Conservation (phyloP, 2,113 vertebrate genomes). For the Caracal caracal region DNA sequence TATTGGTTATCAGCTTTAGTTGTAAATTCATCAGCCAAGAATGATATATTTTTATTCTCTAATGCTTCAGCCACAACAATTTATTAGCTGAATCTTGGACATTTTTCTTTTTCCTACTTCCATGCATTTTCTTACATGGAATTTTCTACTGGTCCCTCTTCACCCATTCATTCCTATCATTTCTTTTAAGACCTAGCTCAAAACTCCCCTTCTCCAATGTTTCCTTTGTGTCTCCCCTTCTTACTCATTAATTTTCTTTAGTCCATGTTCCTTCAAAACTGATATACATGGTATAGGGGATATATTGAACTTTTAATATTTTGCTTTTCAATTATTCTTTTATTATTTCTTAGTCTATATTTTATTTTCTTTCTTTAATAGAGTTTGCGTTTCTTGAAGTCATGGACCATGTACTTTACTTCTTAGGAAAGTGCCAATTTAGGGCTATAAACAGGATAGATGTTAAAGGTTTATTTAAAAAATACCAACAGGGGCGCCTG, state of each 20-base stretch:
- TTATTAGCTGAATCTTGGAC: not conserved
- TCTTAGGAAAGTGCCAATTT: not conserved
- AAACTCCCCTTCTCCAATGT: not conserved
- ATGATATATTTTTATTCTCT: not conserved
- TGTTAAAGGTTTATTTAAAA: not conserved
- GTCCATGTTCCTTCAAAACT: not conserved
- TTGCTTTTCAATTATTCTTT: slow-evolving; percentile 25
- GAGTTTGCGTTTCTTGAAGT: not conserved
- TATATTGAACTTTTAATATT: not conserved
- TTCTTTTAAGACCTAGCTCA: not conserved
- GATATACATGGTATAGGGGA: not conserved
- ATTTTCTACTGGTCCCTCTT: not conserved
- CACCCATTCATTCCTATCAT: not conserved
- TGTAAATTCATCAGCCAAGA: not conserved
- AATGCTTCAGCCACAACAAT: not conserved
- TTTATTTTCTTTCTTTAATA: not conserved
- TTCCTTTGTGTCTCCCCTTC: not conserved
- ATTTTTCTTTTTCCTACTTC: not conserved
- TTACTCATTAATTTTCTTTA: not conserved
- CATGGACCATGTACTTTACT: not conserved
- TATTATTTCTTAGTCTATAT: not conserved
- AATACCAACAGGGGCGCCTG: not conserved
- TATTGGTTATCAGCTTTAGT: not conserved
- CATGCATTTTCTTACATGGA: not conserved
- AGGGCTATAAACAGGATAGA: not conserved